Evolutionary conservation across 2,888 invertebrate species (phyloP), one percentile per base, ranked within the genome.

Genomic region (Lasioglossum figueresi): DNA sequence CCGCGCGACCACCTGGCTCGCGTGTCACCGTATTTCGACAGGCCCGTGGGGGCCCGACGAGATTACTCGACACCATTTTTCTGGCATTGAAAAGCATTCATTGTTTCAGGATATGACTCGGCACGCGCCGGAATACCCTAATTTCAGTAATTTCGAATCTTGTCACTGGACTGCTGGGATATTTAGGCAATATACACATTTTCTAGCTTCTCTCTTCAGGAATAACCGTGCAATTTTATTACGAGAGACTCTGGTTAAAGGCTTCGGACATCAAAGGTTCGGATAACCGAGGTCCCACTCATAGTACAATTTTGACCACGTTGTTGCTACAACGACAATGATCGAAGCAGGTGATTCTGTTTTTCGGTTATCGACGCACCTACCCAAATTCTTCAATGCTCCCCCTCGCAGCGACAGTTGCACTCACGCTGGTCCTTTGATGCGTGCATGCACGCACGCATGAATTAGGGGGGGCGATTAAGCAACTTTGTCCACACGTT

Each of bases 391-490:
- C 56, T 78, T 43, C 71, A 66, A 45, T 79, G 43, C 48, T 71
- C 31, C 45, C 63, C 63, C 74, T 72, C 56, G 34, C 82, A 82
- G 85, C 75, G 85, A 88, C 68, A 79, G 77, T 45, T 31, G 40
- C 66, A 63, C 37, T 80, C 73, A 78, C 71, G 75, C 71, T 70
- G 71, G 79, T 82, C 56, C 56, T 71, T 66, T 27, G 37, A 34
- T 66, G 66, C n/a, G 80, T 66, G 75, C 80, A 66, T 76, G 79
- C 80, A 66, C 79, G 81, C 79, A 73, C 79, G 77, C 76, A 78
- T 63, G 80, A 90, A 88, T 87, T 83, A 83, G 82, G 81, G 82
- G 81, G 80, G 76, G 76, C 84, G 85, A 89, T 89, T 87, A 87
- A 85, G 82, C 83, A 90, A 84, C 79, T 78, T 84, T 80, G 84